Base-by-base conservation (phyloP, 2,113 vertebrate species). In the Polypterus bichir region DNA sequence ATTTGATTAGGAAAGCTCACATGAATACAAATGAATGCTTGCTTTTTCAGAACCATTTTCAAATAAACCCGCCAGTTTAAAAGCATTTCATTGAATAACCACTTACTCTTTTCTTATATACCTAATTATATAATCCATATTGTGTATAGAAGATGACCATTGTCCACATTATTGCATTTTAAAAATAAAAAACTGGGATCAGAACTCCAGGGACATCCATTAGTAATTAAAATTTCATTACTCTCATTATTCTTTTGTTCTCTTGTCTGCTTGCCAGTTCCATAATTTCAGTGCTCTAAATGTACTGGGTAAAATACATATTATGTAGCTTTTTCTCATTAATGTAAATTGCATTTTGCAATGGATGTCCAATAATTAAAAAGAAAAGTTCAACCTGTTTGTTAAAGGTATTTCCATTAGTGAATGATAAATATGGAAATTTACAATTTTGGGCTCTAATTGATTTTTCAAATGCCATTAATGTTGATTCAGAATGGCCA, bases 361-460 rank as follows among this genome's bases (percentile, higher is more conserved):
- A 85, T 84, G 82, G 85, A 88, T 88, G 81, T 86, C 85, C 85
- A 84, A 84, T 88, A 88, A 88, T 88, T 83, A 83, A 78, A 86
- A 81, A 77, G 73, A 82, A 85, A 83, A 82, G 82, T 85, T 85
- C 79, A 83, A 78, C 80, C 79, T 83, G 76, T 79, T 78, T 66
- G 73, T 74, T 75, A 77, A 75, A 81, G 79, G 69, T 73, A 74
- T 79, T 79, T 79, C 83, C 79, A 83, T 85, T 86, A 84, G 74
- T 68, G 65, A 65, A 71, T 78, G 79, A 82, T 71, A 76, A 55
- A 70, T 62, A 76, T 77, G 74, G 78, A 82, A 83, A 84, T 75
- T 27, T 78, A 81, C 79, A 80, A 72, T 74, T 81, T 79, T 72
- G 70, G 72, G 71, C 76, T 73, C 59, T 62, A 75, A 88, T 86